Conservation (phyloP, 92 coral and sea anemone species). For the Phenganax marumi region DNA sequence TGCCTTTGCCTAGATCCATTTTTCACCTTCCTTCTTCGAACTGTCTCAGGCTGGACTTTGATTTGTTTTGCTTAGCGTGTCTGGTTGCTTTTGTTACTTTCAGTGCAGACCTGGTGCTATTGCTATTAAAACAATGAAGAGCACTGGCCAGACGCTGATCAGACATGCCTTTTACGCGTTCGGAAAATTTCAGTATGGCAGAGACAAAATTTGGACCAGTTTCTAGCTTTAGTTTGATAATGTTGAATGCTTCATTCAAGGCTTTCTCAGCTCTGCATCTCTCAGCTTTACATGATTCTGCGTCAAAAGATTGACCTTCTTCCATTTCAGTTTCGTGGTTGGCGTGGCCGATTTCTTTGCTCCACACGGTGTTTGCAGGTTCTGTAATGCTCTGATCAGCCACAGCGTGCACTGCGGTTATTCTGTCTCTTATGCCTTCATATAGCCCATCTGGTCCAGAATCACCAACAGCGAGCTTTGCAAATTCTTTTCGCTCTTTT, state of each 20-base stretch:
- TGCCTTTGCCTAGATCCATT: conserved; percentile 42
- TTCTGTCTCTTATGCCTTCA: conserved; percentile 39
- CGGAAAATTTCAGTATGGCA: conserved; percentile 17
- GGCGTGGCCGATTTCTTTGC: background rate
- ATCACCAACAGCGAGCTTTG: conserved; percentile 40
- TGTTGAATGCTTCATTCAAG: conserved; percentile 13
- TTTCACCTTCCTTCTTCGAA: conserved; percentile 22
- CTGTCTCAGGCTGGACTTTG: conserved; percentile 40
- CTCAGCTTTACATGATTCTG: background rate
- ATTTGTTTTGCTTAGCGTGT: conserved; percentile 29
- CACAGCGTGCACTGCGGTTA: background rate
- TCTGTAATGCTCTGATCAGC: conserved; percentile 19
- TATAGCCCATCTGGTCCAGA: conserved; percentile 31
- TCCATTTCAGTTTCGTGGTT: background rate
- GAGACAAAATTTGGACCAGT: conserved; percentile 34
- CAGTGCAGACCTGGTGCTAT: background rate
- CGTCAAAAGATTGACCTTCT: background rate
- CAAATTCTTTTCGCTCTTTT: conserved; percentile 35
- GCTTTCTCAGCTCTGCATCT: conserved; percentile 25
- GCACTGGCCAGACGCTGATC: conserved; percentile 8
- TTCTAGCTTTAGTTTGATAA: conserved; percentile 1
- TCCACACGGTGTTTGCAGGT: background rate
- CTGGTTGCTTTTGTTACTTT: conserved; percentile 14
- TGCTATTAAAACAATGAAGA: conserved; percentile 26
- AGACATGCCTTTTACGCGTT: conserved; percentile 23